Evolutionary conservation across 2,797 vertebrate genomes (phyloP).

Genomic region (Mergus octosetaceus): DNA sequence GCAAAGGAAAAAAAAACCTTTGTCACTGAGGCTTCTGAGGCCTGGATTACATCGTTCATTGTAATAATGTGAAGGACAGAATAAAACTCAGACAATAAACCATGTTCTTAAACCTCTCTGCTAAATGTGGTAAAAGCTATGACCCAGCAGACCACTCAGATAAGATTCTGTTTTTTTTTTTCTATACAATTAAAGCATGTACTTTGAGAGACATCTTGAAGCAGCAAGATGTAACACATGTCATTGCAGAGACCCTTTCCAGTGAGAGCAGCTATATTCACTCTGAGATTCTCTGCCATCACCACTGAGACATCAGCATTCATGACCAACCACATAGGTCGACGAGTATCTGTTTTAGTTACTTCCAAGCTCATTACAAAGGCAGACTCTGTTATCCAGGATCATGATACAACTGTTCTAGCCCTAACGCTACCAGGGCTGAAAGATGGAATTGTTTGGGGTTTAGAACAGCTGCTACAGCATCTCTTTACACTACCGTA

Average conservation of each 20-base stretch:
- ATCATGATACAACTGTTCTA: neutral
- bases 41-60: neutral
- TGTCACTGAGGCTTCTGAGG: neutral
- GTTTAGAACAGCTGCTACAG: neutral
- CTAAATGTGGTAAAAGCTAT: neutral
- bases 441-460: neutral
- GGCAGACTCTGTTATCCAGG: slow-evolving; percentile 7
- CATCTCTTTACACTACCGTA: slow-evolving; percentile 19
- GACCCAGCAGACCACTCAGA: neutral
- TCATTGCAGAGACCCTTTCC: neutral
- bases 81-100: neutral
- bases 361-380: neutral
- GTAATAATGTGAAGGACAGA: neutral
- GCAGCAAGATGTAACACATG: neutral
- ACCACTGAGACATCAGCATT: neutral
- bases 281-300: neutral
- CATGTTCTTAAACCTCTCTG: neutral
- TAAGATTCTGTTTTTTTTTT: neutral
- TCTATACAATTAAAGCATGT: neutral
- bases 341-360: neutral
- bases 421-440: neutral
- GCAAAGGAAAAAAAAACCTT: neutral
- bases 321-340: neutral
- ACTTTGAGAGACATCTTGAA: neutral
- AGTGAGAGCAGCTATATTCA: neutral